Base-by-base conservation (phyloP, 1,140 invertebrate species). In the Drosophila bocqueti region DNA sequence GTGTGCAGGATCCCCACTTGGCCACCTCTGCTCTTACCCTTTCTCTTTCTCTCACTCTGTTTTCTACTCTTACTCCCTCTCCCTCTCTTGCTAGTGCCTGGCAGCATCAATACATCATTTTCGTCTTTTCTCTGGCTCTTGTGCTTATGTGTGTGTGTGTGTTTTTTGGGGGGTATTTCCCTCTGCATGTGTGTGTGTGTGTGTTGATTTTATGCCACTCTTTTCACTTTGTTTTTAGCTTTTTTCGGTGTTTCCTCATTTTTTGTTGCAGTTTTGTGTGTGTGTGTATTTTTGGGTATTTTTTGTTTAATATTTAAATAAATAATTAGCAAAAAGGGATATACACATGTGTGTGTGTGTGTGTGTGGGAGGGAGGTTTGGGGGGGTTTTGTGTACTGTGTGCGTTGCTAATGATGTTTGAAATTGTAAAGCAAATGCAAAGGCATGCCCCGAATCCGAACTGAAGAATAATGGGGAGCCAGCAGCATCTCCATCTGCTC, bases 251-350 rank as follows among this genome's bases (percentile, higher is more conserved):
- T 74, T 31, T 6, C 5, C 16, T 29, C 1, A n/a, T 11, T n/a
- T 52, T 78, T 77, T 84, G 66, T 83, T 83, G 81, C 81, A 83
- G 62, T 84, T 84, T 74, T 72, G 21, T 52, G 34, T 54, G 54
- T 60, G 21, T 52, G 34, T 64, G 60, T 89, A 57, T 77, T 79
- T 55, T 81, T 80, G 79, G 67, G 77, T 80, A 89, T 87, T 89
- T 86, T 87, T 89, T 92, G 86, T 92, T 92, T 92, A 92, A 91
- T 92, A 91, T 92, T 92, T 92, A 92, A 92, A 92, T 92, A 92
- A 92, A 92, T 92, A 92, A 92, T 92, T 92, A 92, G 91, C 84
- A 89, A 91, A 92, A 92, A 92, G 85, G 91, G 86, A 86, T 90
- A 76, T 79, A 43, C 72, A 43, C 54, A 26, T 59, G 34, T 71